Evolutionary conservation across 2,888 invertebrate genomes (phyloP).

Genomic region (Drosophila meridiana): DNA sequence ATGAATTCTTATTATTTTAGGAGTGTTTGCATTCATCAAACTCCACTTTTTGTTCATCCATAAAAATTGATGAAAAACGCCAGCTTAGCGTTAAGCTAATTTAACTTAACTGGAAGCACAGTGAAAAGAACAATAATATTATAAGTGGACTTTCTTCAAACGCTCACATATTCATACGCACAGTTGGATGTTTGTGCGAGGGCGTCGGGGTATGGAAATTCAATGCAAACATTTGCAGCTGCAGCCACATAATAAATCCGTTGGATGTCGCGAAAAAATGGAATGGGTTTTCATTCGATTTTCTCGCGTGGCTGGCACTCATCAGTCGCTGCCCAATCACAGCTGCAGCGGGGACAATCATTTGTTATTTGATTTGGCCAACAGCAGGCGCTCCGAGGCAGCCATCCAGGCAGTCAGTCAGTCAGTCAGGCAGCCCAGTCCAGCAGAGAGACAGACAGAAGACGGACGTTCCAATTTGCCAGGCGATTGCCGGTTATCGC

Average conservation of each 20-base stretch:
- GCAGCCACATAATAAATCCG: slow-evolving; percentile 51
- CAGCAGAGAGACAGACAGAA: slow-evolving; percentile 41
- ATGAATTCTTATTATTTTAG: too few species aligned
- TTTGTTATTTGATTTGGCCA: slow-evolving; percentile 75
- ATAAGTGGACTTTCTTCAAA: background rate
- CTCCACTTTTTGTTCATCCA: background rate
- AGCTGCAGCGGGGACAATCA: slow-evolving; percentile 55
- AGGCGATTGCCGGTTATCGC: slow-evolving; percentile 59
- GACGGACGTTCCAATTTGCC: slow-evolving; percentile 63
- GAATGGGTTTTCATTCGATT: slow-evolving; percentile 57
- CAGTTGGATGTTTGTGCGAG: background rate
- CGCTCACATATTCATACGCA: slow-evolving; percentile 7
- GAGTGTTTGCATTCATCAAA: background rate
- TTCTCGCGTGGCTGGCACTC: slow-evolving; percentile 60
- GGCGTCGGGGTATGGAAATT: slow-evolving; percentile 22
- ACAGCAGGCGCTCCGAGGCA: slow-evolving; percentile 27
- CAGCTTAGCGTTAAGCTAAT: slow-evolving; percentile 32
- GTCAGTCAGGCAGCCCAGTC: slow-evolving; percentile 7
- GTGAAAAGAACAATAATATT: slow-evolving; percentile 17
- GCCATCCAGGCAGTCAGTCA: slow-evolving; percentile 11
- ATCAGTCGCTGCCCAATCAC: slow-evolving; percentile 59
- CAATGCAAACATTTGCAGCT: slow-evolving; percentile 40
- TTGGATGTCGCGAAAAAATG: slow-evolving; percentile 19
- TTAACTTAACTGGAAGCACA: slow-evolving; percentile 13
- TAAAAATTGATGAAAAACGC: slow-evolving; percentile 6